These are phyloP conservation scores for Colossoma macropomum DNA, from an alignment of 2,113 vertebrate species.

Conservation along the genomic window DNA sequence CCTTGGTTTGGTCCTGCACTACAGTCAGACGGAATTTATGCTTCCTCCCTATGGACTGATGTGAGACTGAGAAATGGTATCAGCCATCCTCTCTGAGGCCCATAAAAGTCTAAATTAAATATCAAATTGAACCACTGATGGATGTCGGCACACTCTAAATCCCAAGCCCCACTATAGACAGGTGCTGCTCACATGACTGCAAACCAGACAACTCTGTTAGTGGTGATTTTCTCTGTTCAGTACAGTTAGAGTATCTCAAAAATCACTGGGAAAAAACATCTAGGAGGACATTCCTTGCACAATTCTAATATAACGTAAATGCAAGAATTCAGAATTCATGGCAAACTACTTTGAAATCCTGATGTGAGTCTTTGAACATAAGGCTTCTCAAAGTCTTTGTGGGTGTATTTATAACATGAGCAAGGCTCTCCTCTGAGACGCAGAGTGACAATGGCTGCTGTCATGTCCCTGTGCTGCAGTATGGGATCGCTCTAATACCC, in stretches of 20 bases:
- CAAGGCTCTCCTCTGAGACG: conserved; percentile 65
- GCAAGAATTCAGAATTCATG: conserved; percentile 7
- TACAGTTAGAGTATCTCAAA: conserved; percentile 14
- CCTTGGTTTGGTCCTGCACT: conserved; percentile 63
- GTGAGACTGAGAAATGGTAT: conserved; percentile 73
- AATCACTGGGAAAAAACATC: not conserved
- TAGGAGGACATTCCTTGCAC: not conserved
- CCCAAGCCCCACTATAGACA: conserved; percentile 64
- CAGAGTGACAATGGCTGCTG: conserved; percentile 66
- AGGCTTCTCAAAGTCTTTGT: conserved; percentile 61
- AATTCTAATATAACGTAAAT: conserved; percentile 2
- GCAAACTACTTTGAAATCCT: conserved; percentile 36
- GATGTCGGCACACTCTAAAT: conserved; percentile 71
- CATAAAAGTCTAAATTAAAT: conserved; percentile 85
- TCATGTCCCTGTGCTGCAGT: conserved; percentile 62
- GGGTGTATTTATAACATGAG: conserved; percentile 70
- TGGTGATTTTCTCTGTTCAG: conserved; percentile 53
- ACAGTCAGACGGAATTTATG: conserved; percentile 75
- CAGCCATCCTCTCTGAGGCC: conserved; percentile 78
- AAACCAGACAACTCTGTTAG: conserved; percentile 77
- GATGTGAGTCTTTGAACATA: conserved; percentile 45
- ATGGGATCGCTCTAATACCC: conserved; percentile 68
- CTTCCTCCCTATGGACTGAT: conserved; percentile 71
- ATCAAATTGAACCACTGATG: conserved; percentile 82
- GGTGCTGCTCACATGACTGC: conserved; percentile 74